Evolutionary conservation across 2,113 vertebrate species (phyloP), one percentile per base, ranked within the genome.

Genomic region (Amphiprion percula): DNA sequence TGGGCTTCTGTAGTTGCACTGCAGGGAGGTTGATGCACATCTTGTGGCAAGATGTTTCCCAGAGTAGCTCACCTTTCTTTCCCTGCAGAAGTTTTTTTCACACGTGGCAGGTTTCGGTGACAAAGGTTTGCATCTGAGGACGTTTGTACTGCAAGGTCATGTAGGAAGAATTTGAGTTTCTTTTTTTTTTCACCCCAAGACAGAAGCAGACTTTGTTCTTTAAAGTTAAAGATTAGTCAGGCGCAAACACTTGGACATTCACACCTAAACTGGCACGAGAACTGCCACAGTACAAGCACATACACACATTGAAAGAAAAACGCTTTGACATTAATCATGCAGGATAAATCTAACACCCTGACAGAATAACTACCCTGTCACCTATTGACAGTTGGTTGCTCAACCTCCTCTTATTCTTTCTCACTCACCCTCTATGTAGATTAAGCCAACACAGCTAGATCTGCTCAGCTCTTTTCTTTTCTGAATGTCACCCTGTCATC

Each of bases 181-280:
- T 59, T 74, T 24, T 76, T 53, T 74, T 82, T 62, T 58, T 47
- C 50, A 30, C 44, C 50, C 44, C 46, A 59, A 59, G 16, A 79
- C 80, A 79, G 68, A 80, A 60, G 24, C 75, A 81, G 79, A 90
- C 87, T 92, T 93, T 93, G 86, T 87, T 86, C 73, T 77, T 80
- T 53, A 65, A 70, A 82, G 91, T 93, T 92, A 92, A 92, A 89
- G 78, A 88, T 92, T 88, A 88, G 63, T 82, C 74, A 11, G 63
- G 88, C 26, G 68, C 80, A 89, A 89, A 89, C 77, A 87, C 62
- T 71, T 77, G 44, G 39, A 46, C 41, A 82, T 79, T 86, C 60
- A 70, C 68, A 79, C 83, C 81, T 70, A 65, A 85, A 86, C 24
- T 65, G 52, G 52, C 67, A 68, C 44, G 5, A 74, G 16, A 21